Evolutionary conservation across 2,113 vertebrate genomes (phyloP).

Genomic region (Eira barbara): DNA sequence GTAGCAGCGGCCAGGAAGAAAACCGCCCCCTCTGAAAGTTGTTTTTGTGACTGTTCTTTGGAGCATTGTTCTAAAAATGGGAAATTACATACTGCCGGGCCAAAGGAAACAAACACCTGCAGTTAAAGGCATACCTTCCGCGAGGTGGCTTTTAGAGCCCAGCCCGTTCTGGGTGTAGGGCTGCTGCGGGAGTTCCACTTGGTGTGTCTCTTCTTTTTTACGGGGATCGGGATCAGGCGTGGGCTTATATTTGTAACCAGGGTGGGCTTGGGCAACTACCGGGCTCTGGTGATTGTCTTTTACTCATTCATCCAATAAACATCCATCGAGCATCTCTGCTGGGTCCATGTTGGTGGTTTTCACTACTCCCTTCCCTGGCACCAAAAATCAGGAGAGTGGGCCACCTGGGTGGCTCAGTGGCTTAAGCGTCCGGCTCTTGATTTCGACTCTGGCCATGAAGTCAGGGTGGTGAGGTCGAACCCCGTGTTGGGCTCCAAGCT

Average conservation of each 20-base stretch:
- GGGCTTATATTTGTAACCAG: neutral
- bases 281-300: neutral
- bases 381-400: neutral
- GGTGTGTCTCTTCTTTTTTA: neutral
- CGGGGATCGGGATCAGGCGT: neutral
- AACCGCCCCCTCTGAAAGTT: conserved; percentile 50
- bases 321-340: neutral
- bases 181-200: accelerated
- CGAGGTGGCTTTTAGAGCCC: neutral
- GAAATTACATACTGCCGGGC: conserved; percentile 55
- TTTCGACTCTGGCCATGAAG: neutral
- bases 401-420: neutral
- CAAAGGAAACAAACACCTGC: conserved; percentile 62
- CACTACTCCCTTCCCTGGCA: neutral
- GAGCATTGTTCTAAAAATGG: conserved; percentile 73
- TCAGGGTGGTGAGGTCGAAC: neutral
- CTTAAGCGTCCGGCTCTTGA: neutral
- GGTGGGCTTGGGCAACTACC: neutral
- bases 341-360: neutral
- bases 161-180: accelerated
- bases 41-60: conserved; percentile 62
- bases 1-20: conserved; percentile 53
- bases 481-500: neutral
- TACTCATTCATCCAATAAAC: conserved; percentile 29
- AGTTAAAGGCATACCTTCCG: neutral